Evolutionary conservation across 2,888 invertebrate species (phyloP).

Genomic region (Dermolepida albohirtum): DNA sequence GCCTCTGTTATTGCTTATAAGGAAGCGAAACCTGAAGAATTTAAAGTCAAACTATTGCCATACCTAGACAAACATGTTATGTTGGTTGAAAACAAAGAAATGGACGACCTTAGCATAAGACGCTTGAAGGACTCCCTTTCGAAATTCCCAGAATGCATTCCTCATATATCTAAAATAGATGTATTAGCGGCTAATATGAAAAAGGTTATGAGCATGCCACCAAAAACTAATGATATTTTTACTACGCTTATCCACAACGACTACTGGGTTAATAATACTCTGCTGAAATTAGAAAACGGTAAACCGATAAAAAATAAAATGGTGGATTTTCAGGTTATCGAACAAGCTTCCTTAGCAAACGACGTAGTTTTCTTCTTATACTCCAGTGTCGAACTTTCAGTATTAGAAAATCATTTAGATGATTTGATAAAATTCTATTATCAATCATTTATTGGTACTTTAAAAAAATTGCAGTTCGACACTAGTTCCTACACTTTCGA

Average conservation of each 20-base stretch:
- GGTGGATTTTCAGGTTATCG: constrained; percentile 70
- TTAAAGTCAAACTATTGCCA: constrained; percentile 59
- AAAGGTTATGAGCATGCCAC: constrained; percentile 45
- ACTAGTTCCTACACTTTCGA: constrained; percentile 60
- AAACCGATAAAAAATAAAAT: constrained; percentile 61
- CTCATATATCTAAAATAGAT: constrained; percentile 11
- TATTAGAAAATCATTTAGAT: constrained; percentile 63
- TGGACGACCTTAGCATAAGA: constrained; percentile 37
- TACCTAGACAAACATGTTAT: constrained; percentile 50
- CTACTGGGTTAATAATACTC: constrained; percentile 72
- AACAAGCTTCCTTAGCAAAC: constrained; percentile 65
- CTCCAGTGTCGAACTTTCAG: constrained; percentile 63
- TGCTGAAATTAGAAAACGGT: constrained; percentile 63
- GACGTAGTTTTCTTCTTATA: constrained; percentile 69
- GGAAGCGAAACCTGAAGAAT: constrained; percentile 61
- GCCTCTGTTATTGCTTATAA: constrained; percentile 68
- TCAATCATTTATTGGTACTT: constrained; percentile 47
- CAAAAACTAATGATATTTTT: constrained; percentile 64
- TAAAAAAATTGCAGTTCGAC: constrained; percentile 56
- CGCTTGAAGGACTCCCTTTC: constrained; percentile 33
- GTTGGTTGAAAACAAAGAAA: constrained; percentile 37
- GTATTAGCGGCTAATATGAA: background rate
- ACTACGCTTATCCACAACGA: constrained; percentile 69
- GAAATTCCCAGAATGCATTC: background rate
- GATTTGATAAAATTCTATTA: constrained; percentile 67